Evolutionary conservation across 23 tunicate species (phyloP), one percentile per base, ranked within the genome.

Genomic region (Clavelina lepadiformis): DNA sequence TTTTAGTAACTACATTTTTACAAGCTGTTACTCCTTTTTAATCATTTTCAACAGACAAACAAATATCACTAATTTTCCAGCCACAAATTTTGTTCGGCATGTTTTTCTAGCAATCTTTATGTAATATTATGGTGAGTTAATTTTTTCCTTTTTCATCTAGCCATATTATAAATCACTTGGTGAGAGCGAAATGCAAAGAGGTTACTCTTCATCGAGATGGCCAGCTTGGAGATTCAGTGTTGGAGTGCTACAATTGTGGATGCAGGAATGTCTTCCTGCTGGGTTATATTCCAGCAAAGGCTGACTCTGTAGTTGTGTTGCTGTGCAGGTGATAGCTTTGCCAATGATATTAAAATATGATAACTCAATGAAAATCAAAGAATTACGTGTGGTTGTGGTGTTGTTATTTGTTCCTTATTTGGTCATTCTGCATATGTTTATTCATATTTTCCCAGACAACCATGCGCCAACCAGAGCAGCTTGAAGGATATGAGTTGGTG

Each of bases 311-410:
- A 51, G 98, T 91, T 27, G 98, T 91, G 23, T 61, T 91, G 35
- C 46, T 91, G 44, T 91, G 98, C 86, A 73, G 98, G 98, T 82
- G n/a, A n/a, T n/a, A n/a, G n/a, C n/a, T n/a, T n/a, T n/a, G n/a
- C n/a, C n/a, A n/a, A n/a, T n/a, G n/a, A n/a, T n/a, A n/a, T n/a
- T n/a, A n/a, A n/a, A n/a, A n/a, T n/a, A n/a, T n/a, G n/a, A n/a
- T n/a, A n/a, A n/a, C n/a, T n/a, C n/a, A n/a, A n/a, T n/a, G n/a
- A n/a, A n/a, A n/a, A n/a, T n/a, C n/a, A n/a, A n/a, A n/a, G n/a
- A n/a, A n/a, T n/a, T n/a, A n/a, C n/a, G n/a, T n/a, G n/a, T n/a
- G n/a, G n/a, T n/a, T n/a, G n/a, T n/a, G n/a, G n/a, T 41, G 49
- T 41, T 41, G 8, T 0, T 66, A 20, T 46, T 47, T 47, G 45